phyloP scores from a whole-genome alignment of 2,797 vertebrate species.

The Sebastiscus albofasciatus region DNA sequence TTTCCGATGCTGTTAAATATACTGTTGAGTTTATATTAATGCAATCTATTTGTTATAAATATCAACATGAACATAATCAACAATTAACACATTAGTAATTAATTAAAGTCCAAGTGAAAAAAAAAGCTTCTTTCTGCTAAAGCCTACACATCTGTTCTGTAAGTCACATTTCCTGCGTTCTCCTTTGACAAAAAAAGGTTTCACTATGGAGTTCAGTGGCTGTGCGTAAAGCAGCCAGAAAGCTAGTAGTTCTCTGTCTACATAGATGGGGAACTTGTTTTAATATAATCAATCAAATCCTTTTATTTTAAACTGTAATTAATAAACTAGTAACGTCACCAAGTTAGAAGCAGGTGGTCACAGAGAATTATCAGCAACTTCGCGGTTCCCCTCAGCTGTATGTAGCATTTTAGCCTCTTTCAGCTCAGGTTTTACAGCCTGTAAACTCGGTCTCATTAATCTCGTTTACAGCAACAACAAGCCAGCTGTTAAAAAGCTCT shows the following conservation, averaged over 20 bases:
- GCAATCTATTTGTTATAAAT: neutral
- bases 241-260: too few relatives aligned
- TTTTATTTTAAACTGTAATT: neutral
- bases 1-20: neutral
- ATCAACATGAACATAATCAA: neutral
- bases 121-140: neutral
- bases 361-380: too few relatives aligned
- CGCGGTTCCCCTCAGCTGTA: neutral
- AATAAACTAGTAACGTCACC: too few relatives aligned
- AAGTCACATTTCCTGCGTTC: neutral
- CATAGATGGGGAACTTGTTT: neutral
- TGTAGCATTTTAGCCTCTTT: neutral
- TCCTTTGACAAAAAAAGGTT: neutral
- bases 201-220: too few relatives aligned
- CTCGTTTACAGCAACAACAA: neutral
- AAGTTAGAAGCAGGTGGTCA: too few relatives aligned
- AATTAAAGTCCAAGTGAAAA: neutral
- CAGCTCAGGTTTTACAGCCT: neutral
- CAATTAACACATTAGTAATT: neutral
- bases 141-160: neutral
- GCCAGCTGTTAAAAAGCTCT: neutral
- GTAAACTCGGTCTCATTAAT: neutral
- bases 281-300: neutral
- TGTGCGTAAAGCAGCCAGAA: too few relatives aligned
- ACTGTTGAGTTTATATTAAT: neutral